A percentile compares a stretch with the other conserved stretches of the same genome.
These are phyloP conservation scores for Ruditapes philippinarum DNA, from an alignment of 1,140 invertebrate species.

Conservation along the genomic window DNA sequence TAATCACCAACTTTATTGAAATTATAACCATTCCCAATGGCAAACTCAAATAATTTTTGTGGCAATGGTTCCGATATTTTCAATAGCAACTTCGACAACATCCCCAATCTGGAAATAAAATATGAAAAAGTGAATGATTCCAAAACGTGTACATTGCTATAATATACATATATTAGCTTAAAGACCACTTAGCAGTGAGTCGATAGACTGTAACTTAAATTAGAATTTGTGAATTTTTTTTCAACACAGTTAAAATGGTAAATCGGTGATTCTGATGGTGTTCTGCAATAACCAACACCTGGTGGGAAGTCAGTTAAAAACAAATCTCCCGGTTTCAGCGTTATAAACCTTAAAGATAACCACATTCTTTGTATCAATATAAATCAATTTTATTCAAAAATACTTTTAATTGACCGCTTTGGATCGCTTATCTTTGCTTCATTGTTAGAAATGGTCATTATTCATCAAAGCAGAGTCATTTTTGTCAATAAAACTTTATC, in stretches of 20 bases:
- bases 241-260: neutral
- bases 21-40: no score
- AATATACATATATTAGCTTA: neutral
- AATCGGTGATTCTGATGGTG: constrained; percentile 90
- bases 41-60: neutral
- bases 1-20: no score
- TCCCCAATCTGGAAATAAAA: neutral
- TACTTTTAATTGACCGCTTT: no score
- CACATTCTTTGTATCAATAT: no score
- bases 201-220: neutral
- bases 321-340: constrained; percentile 94
- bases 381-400: no score
- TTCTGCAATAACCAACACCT: constrained; percentile 93
- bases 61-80: neutral
- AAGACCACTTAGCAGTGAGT: neutral
- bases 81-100: neutral
- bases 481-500: no score
- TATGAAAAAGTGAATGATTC: neutral
- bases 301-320: constrained; percentile 95
- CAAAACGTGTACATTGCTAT: neutral
- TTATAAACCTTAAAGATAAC: constrained; percentile 92
- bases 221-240: neutral
- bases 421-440: no score
- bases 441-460: no score
- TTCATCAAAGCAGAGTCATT: no score